These are phyloP conservation scores for Arenaria interpres DNA, from an alignment of 2,113 vertebrate species.

Conservation along the genomic window DNA sequence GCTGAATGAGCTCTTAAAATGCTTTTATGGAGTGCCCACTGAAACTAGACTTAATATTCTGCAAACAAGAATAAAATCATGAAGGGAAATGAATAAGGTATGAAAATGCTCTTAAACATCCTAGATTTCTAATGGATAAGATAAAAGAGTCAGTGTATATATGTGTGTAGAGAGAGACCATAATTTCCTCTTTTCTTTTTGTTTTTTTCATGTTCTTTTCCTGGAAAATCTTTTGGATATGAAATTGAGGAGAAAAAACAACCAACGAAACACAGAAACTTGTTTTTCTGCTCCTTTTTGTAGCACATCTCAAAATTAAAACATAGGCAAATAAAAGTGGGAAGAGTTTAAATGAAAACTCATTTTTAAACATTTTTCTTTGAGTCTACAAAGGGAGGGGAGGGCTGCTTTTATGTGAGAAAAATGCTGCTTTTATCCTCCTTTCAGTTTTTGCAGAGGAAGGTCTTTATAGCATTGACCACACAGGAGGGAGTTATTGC, in stretches of 20 bases:
- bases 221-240: not conserved
- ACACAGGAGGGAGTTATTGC: conserved; percentile 15
- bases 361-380: not conserved
- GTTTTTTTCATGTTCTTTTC: not conserved
- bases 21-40: not conserved
- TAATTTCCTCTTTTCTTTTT: not conserved
- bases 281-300: conserved; percentile 15
- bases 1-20: not conserved
- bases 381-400: not conserved
- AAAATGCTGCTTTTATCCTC: not conserved
- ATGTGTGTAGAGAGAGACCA: not conserved
- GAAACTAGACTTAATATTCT: not conserved
- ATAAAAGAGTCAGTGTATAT: not conserved
- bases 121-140: not conserved
- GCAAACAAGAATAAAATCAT: not conserved
- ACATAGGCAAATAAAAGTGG: not conserved
- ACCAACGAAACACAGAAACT: not conserved
- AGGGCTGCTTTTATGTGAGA: not conserved
- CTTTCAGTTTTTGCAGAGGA: not conserved
- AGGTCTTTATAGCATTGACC: conserved; percentile 19
- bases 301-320: not conserved
- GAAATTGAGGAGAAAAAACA: not conserved
- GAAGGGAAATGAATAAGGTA: not conserved
- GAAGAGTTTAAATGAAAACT: not conserved
- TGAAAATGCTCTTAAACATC: not conserved